A percentile compares a stretch with the other conserved stretches of the same genome.
Evolutionary conservation across 2,888 invertebrate genomes (phyloP).

Genomic region (Rhimphoctona megacephalus): DNA sequence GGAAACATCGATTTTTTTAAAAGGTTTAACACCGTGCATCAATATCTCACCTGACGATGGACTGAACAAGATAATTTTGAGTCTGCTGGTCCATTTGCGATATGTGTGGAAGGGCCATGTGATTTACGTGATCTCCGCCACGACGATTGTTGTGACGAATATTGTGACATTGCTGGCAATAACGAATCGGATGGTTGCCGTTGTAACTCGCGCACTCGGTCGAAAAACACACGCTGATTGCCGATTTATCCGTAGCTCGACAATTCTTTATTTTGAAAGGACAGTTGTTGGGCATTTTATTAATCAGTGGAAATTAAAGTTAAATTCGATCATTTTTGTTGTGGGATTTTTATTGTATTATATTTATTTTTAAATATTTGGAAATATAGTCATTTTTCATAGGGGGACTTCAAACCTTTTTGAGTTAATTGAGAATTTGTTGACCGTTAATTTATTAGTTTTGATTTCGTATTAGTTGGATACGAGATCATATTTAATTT

Average conservation of each 20-base stretch:
- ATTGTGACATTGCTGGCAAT: constrained; percentile 95
- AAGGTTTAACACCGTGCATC: neutral
- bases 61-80: constrained; percentile 97
- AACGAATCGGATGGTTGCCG: constrained; percentile 97
- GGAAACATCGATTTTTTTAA: constrained; percentile 26
- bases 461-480: no score
- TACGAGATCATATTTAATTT: no score
- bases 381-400: no score
- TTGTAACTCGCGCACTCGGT: constrained; percentile 98
- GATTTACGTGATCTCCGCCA: constrained; percentile 96
- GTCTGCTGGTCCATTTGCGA: constrained; percentile 96
- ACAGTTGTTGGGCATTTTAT: neutral
- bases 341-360: neutral
- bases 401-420: no score
- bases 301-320: neutral
- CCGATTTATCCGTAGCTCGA: constrained; percentile 95
- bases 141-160: constrained; percentile 94
- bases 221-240: constrained; percentile 98
- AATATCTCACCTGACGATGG: constrained; percentile 92
- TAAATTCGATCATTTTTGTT: no score
- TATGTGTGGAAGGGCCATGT: constrained; percentile 93
- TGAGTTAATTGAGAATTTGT: no score
- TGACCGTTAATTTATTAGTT: no score
- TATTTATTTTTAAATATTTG: neutral
- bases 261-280: constrained; percentile 90